Percentiles rank a stretch among this genome's conserved stretches.
phyloP scores from a whole-genome alignment of 2,113 vertebrate species.

The Neogobius melanostomus region DNA sequence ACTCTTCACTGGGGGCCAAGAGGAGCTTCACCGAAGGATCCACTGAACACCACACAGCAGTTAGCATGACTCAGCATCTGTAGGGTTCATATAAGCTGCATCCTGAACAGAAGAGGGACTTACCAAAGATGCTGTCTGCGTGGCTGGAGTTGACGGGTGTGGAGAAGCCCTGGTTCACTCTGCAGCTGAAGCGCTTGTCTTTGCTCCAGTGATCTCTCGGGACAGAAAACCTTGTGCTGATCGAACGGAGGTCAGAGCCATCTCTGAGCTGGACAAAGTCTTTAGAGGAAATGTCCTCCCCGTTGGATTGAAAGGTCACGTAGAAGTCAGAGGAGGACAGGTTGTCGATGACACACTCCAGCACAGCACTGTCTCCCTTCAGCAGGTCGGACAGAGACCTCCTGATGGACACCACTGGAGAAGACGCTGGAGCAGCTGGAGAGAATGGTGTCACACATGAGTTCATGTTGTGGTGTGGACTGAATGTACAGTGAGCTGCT shows the following conservation, averaged over 20 bases:
- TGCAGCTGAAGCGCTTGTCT: neutral
- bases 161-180: neutral
- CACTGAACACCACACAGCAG: constrained; percentile 31
- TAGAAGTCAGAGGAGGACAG: constrained; percentile 47
- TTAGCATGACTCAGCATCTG: neutral
- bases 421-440: constrained; percentile 23
- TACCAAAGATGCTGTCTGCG: neutral
- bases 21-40: constrained; percentile 55
- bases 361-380: constrained; percentile 17
- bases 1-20: constrained; percentile 24
- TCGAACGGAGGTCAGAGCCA: constrained; percentile 15
- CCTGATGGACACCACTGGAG: constrained; percentile 62
- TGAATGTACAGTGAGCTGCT: neutral
- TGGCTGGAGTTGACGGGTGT: neutral
- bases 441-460: neutral
- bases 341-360: constrained; percentile 56
- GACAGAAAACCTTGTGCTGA: constrained; percentile 35
- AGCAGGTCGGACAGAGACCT: constrained; percentile 35
- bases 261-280: constrained; percentile 37
- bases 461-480: neutral
- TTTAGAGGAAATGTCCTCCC: neutral
- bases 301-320: constrained; percentile 45
- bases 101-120: neutral
- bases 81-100: neutral
- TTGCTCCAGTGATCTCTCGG: neutral